Base-by-base conservation (phyloP, 1,140 invertebrate species). In the Pseudomyrmex flavicornis region DNA sequence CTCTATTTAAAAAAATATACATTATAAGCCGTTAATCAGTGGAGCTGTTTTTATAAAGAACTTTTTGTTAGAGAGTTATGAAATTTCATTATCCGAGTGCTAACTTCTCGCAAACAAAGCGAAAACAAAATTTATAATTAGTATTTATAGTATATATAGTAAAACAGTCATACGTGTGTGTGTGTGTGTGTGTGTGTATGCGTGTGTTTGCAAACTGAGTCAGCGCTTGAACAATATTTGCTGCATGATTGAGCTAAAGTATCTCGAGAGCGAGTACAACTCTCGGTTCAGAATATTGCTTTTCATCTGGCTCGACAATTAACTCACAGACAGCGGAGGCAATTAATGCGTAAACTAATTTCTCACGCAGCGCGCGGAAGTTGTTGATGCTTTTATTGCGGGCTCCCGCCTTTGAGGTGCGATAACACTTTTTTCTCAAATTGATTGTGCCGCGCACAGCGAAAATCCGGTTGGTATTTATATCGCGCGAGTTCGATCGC, bases 351-450 rank as follows among this genome's bases (percentile, higher is more conserved):
- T 54, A 48, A 72, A 72, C 44, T 80, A 70, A 72, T 70, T 68
- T 70, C 66, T 61, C 76, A 80, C 76, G 65, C 66, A 80, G 52
- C 20, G 54, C 50, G 35, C 52, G 65, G 61, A 22, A 79, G 48
- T 20, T 66, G 58, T 80, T 59, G 74, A 84, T 86, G 84, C 83
- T 87, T 59, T 86, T 72, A 83, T 62, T 75, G 80, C 65, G 12
- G 59, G 69, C 35, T 35, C 35, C 35, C 35, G 35, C 75, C 66
- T 86, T 87, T 84, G 86, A 87, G 66, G 80, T 20, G 65, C 65
- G 86, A 84, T 74, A 69, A 68, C 66, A 59, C 68, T 54, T 35
- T 35, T 35, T 35, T 35, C 35, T 74, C 68, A 87, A 88, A 88
- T 84, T 87, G 87, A 76, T 61, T 59, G 52, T 75, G 66, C 66